Evolutionary conservation across 2,797 vertebrate species (phyloP).

Genomic region (Poeciliopsis turneri): DNA sequence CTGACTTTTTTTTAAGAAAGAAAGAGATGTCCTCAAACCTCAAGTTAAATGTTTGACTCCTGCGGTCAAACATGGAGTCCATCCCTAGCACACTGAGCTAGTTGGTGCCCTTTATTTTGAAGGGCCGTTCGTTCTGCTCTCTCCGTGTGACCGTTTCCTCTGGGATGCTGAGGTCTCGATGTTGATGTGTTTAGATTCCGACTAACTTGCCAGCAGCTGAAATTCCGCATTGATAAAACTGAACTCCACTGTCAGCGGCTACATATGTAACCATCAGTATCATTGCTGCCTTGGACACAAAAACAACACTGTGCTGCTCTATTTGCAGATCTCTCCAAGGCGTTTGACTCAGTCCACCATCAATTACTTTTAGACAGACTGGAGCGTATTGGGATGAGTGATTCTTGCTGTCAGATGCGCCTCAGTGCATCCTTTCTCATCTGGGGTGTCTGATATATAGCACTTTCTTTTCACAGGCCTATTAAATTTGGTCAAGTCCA

Average conservation of each 20-base stretch:
- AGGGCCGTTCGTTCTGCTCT: too few relatives aligned
- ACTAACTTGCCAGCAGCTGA: neutral
- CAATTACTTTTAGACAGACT: neutral
- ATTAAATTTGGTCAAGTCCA: neutral
- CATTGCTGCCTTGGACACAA: neutral
- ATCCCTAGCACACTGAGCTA: too few relatives aligned
- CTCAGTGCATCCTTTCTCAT: neutral
- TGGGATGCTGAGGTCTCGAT: too few relatives aligned
- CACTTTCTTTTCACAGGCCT: neutral
- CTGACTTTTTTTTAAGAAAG: too few relatives aligned
- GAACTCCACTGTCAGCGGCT: neutral
- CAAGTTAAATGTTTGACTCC: too few relatives aligned
- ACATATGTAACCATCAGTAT: neutral
- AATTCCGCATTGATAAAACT: neutral
- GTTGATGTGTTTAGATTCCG: neutral
- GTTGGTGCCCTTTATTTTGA: too few relatives aligned
- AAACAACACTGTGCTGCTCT: neutral
- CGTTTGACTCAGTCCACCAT: neutral
- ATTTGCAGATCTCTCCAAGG: neutral
- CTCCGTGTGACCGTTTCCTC: too few relatives aligned
- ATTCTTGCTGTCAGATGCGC: neutral
- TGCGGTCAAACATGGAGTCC: too few relatives aligned
- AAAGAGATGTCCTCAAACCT: too few relatives aligned
- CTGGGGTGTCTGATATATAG: neutral
- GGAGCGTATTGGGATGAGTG: neutral